Base-by-base conservation (phyloP, 2,113 vertebrate genomes). In the Myiagra hebetior region DNA sequence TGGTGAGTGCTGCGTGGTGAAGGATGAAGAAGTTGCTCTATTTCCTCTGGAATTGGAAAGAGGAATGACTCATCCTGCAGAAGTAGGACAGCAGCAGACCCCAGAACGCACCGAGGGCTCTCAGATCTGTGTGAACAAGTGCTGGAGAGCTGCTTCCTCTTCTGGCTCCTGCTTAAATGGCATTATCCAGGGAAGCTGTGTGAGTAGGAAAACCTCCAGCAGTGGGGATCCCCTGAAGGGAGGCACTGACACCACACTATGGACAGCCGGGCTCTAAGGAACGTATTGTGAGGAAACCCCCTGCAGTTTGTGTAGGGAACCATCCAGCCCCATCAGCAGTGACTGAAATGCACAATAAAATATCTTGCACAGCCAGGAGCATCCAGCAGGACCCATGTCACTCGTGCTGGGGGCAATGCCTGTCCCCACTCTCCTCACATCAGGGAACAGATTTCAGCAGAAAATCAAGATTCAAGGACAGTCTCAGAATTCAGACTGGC, bases 351-450 rank as follows among this genome's bases (percentile, higher is more conserved):
- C 70, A 68, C 60, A 87, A 35, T 42, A 21, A 27, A 84, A 20
- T 19, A 11, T 28, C 74, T 39, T 19, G 41, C 55, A 35, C 21
- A 37, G 67, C 26, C 59, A n/a, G 62, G 74, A 73, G 26, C 47
- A 26, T 19, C 31, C 28, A 6, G 65, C 62, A 78, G 83, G 41
- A 7, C 33, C 22, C 3, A 1, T 2, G 16, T 12, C 68, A 19
- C 24, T 28, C 1, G 1, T 15, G 49, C 19, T 0, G 0, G 4
- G 75, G 35, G 37, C 5, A 4, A 5, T 9, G 53, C 11, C 73
- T 55, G 64, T 15, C 8, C 75, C 72, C 46, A 2, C 46, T 62
- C 4, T 55, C 15, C 23, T 27, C 11, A 3, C 56, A 28, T 2
- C 15, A 5, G 56, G 33, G 57, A 12, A 19, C 21, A 33, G 7